Evolutionary conservation across 2,113 vertebrate genomes (phyloP), one percentile per base, ranked within the genome.

Genomic region (Odontesthes bonariensis): DNA sequence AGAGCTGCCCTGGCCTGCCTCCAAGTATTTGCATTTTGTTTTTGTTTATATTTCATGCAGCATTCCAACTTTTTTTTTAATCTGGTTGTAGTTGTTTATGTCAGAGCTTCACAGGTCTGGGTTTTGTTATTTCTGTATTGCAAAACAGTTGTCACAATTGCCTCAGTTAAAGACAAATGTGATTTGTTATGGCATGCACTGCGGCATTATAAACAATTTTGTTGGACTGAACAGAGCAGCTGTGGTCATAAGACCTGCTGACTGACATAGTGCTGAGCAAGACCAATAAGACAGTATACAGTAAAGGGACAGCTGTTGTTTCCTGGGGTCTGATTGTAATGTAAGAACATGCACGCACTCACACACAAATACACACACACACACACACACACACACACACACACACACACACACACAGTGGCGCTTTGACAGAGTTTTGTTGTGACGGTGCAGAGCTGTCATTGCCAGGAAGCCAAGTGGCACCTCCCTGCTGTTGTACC

Each of bases 301-400:
- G 79, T 66, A 87, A 86, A 87, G 59, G 56, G 63, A 74, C 83
- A 85, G 83, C 79, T 90, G 85, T 73, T 13, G 66, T 20, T 60
- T 79, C 53, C 69, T 56, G 65, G 54, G 51, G 40, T 75, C 62
- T 79, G 56, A 59, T 56, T 72, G 71, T 84, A 79, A 84, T 60
- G 71, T 67, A 78, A 73, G 60, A 57, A 75, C 6, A 3, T 27
- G 5, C 2, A 19, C 40, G 16, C 14, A 17, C 60, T n/a, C 57
- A 32, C 58, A 44, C 44, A 55, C 57, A 53, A n/a, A 52, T 46
- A 75, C 20, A 1, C 31, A 69, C 59, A 42, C 14, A 60, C 59
- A 51, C 42, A 49, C 40, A 47, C 40, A 27, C 64, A 63, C 58
- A 27, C 42, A 8, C 47, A 75, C 20, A 1, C 31, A 69, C 59